A percentile compares a stretch with the other conserved stretches of the same genome.
phyloP scores from a whole-genome alignment of 2,113 vertebrate genomes.

The Tetrax tetrax region DNA sequence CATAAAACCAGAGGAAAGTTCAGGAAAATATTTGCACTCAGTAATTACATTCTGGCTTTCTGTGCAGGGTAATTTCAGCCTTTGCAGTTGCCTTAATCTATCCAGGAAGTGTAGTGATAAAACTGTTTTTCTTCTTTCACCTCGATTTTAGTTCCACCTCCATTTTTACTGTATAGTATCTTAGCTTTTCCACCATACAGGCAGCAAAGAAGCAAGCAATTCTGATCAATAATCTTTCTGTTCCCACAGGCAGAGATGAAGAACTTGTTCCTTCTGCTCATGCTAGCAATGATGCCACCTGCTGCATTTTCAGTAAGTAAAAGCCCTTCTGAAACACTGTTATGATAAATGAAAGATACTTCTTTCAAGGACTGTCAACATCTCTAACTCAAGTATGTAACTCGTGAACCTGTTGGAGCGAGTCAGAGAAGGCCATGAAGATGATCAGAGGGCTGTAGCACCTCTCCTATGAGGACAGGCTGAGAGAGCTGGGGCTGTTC shows the following conservation, averaged over 20 bases:
- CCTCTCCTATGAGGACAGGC: too few species aligned
- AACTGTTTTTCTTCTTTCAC: neutral
- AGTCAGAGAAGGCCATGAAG: too few species aligned
- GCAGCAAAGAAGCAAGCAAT: neutral
- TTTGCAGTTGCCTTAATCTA: neutral
- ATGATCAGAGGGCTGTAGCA: too few species aligned
- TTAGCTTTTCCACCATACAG: neutral
- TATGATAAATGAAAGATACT: neutral
- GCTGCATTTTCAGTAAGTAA: conserved; percentile 66
- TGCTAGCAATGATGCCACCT: neutral
- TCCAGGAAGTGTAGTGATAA: neutral
- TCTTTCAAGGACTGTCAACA: neutral
- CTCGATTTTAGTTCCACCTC: neutral
- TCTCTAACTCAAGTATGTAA: neutral
- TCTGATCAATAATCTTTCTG: neutral
- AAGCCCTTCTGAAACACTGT: neutral
- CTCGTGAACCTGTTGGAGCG: too few species aligned
- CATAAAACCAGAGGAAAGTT: conserved; percentile 41
- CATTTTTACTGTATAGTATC: neutral
- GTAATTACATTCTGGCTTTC: neutral
- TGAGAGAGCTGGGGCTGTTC: too few species aligned
- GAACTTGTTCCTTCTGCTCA: conserved; percentile 44
- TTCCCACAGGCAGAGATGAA: conserved; percentile 56
- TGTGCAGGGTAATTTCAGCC: neutral
- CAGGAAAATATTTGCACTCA: neutral